These are phyloP conservation scores for Porites lutea DNA, from an alignment of 64 coral and sea anemone species.

Conservation along the genomic window DNA sequence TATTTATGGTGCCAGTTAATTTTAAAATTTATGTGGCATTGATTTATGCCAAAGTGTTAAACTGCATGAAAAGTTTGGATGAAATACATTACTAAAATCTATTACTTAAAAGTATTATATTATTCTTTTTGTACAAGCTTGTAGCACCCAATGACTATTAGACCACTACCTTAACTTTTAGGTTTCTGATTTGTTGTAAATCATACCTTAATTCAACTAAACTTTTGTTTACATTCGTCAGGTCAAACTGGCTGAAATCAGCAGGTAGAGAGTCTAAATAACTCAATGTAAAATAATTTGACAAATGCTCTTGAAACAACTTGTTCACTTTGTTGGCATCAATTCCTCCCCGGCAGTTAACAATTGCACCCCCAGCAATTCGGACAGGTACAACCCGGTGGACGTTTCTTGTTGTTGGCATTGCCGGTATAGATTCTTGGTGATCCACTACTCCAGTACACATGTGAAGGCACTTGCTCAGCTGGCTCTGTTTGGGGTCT, in stretches of 20 bases:
- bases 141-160: not conserved
- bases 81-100: too few relatives aligned
- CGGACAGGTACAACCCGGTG: slow-evolving; percentile 7
- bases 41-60: too few relatives aligned
- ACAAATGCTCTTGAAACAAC: not conserved
- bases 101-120: too few relatives aligned
- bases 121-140: not conserved
- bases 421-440: too few relatives aligned
- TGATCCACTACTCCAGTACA: too few relatives aligned
- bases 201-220: not conserved
- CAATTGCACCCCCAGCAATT: not conserved
- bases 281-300: not conserved
- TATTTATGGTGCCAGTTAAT: too few relatives aligned
- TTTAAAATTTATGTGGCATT: too few relatives aligned
- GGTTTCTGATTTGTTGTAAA: not conserved
- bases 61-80: too few relatives aligned
- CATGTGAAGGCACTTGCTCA: too few relatives aligned
- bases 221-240: slow-evolving; percentile 7
- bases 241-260: not conserved
- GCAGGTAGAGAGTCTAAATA: not conserved
- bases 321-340: not conserved
- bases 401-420: not conserved
- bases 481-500: too few relatives aligned
- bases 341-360: slow-evolving; percentile 40
- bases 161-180: too few relatives aligned